Conservation (phyloP, 2,113 vertebrate species). For the Engystomops pustulosus region DNA sequence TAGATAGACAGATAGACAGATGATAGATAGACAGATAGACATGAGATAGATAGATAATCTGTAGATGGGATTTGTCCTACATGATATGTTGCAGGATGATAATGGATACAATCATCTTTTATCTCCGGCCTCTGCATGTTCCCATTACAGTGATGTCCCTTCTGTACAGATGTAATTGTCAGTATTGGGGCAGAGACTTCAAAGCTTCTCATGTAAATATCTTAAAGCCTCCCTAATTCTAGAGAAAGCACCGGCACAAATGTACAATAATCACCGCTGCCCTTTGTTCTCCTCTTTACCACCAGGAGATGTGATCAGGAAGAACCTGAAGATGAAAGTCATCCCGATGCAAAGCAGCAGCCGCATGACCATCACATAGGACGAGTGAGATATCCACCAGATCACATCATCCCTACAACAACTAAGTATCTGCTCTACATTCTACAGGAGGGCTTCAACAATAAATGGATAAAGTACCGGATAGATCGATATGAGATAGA, state of each 20-base stretch:
- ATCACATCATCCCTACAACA: background rate
- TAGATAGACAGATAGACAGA: no score
- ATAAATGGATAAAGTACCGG: background rate
- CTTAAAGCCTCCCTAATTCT: constrained; percentile 35
- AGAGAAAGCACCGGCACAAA: constrained; percentile 11
- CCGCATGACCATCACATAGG: background rate
- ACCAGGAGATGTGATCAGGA: constrained; percentile 14
- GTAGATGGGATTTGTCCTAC: no score
- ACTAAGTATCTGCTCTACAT: background rate
- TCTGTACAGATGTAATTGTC: background rate
- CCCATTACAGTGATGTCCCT: background rate
- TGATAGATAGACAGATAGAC: no score
- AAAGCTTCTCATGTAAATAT: constrained; percentile 37
- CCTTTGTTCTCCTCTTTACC: constrained; percentile 35
- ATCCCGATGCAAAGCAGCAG: constrained; percentile 35
- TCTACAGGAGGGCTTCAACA: background rate
- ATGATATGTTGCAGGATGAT: background rate
- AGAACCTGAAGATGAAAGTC: constrained; percentile 36
- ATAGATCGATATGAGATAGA: background rate
- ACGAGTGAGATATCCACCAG: background rate
- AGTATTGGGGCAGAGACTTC: background rate
- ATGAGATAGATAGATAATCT: no score
- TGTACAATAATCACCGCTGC: constrained; percentile 14
- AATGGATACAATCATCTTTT: background rate
- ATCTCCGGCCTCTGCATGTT: background rate